These are phyloP conservation scores for Genyomyrus donnyi DNA, from an alignment of 2,113 vertebrate species.

Conservation along the genomic window DNA sequence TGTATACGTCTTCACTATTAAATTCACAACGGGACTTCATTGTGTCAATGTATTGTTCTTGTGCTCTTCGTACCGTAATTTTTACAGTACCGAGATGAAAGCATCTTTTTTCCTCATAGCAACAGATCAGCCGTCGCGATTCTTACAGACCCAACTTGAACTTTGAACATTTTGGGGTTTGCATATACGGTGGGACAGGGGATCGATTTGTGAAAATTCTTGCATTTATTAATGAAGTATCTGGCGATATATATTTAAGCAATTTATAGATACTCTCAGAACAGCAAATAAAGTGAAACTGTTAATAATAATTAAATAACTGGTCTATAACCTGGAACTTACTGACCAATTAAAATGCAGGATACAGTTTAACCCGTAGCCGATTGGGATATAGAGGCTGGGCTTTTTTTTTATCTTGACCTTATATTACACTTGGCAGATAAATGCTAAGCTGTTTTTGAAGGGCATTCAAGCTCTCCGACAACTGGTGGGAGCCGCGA, in stretches of 20 bases:
- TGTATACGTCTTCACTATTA: neutral
- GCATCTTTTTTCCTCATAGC: neutral
- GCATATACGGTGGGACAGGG: neutral
- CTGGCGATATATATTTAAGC: neutral
- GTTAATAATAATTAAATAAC: neutral
- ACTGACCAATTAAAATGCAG: slow-evolving; percentile 24
- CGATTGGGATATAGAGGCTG: slow-evolving; percentile 24
- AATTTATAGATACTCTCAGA: neutral
- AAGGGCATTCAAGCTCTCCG: slow-evolving; percentile 6
- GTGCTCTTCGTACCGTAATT: neutral
- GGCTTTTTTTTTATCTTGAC: slow-evolving; percentile 13
- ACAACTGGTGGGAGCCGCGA: neutral
- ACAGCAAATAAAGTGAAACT: slow-evolving; percentile 9
- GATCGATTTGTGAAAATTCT: neutral
- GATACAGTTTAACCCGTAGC: slow-evolving; percentile 13
- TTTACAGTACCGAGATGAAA: neutral
- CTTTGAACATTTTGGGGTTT: neutral
- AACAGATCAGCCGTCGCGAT: neutral
- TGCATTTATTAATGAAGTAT: neutral
- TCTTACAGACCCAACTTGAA: neutral
- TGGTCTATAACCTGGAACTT: neutral
- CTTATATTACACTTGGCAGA: slow-evolving; percentile 35
- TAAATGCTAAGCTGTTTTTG: slow-evolving; percentile 7
- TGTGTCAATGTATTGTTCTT: neutral
- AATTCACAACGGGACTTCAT: neutral